A percentile compares a stretch with the other conserved stretches of the same genome.
Conservation (phyloP, 2,888 invertebrate genomes). For the Palloptera scutellata region DNA sequence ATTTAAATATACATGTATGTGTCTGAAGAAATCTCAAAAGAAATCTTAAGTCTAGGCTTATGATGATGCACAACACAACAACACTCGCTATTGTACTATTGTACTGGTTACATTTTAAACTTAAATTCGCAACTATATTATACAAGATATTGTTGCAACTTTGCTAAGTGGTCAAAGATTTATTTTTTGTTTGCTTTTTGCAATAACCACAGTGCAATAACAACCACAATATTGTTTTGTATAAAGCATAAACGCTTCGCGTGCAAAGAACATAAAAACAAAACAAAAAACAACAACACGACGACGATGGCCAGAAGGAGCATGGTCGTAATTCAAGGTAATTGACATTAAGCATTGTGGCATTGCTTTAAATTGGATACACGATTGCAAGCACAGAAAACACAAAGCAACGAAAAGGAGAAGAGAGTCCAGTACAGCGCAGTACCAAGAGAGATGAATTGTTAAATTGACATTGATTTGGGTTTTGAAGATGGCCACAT, state of each 20-base stretch:
- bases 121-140: no score
- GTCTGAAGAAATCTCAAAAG: no score
- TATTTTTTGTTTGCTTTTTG: no score
- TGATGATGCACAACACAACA: no score
- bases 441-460: conserved; percentile 31
- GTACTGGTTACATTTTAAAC: no score
- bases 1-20: no score
- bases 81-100: no score
- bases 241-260: neutral
- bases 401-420: conserved; percentile 17
- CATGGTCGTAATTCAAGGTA: conserved; percentile 35
- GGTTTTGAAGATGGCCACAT: conserved; percentile 34
- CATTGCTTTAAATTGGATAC: neutral
- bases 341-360: conserved; percentile 37
- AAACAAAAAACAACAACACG: conserved; percentile 33
- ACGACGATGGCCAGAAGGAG: neutral
- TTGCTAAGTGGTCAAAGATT: no score
- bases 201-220: no score
- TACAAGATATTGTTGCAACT: no score
- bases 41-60: no score
- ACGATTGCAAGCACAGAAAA: conserved; percentile 9
- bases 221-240: neutral
- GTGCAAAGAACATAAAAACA: conserved; percentile 34
- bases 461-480: conserved; percentile 39
- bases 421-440: neutral